phyloP scores from a whole-genome alignment of 1,140 invertebrate genomes.

The Lamellibrachia luymesi region DNA sequence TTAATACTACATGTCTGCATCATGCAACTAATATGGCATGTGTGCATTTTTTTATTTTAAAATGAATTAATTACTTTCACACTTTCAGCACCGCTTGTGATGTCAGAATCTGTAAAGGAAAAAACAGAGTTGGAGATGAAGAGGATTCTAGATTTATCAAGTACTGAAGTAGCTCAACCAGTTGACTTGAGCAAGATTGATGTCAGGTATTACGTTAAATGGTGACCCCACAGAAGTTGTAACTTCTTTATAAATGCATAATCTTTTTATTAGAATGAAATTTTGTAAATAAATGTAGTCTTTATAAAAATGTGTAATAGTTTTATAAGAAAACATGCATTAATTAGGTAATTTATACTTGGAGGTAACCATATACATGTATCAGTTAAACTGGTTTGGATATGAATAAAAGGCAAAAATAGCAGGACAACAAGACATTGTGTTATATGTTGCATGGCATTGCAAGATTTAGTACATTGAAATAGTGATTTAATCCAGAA shows the following conservation, averaged over 20 bases:
- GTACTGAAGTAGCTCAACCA: not conserved
- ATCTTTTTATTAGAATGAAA: not conserved
- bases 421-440: not conserved
- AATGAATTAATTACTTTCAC: not conserved
- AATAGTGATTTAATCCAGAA: not conserved
- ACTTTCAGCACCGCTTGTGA: not conserved
- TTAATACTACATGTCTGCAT: not conserved
- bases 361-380: too few relatives aligned
- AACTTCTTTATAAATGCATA: not conserved
- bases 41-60: not conserved
- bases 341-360: too few relatives aligned
- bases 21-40: not conserved
- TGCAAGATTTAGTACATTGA: not conserved
- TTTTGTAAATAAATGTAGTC: not conserved
- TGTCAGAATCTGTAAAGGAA: not conserved
- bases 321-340: not conserved
- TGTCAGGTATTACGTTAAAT: not conserved
- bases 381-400: too few relatives aligned
- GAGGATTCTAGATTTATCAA: not conserved
- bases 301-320: not conserved
- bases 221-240: not conserved
- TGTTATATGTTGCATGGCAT: not conserved
- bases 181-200: conserved; percentile 4
- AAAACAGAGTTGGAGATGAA: not conserved
- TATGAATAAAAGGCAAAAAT: too few relatives aligned